Conservation (phyloP, 2,888 invertebrate species). For the Sericinus montela region DNA sequence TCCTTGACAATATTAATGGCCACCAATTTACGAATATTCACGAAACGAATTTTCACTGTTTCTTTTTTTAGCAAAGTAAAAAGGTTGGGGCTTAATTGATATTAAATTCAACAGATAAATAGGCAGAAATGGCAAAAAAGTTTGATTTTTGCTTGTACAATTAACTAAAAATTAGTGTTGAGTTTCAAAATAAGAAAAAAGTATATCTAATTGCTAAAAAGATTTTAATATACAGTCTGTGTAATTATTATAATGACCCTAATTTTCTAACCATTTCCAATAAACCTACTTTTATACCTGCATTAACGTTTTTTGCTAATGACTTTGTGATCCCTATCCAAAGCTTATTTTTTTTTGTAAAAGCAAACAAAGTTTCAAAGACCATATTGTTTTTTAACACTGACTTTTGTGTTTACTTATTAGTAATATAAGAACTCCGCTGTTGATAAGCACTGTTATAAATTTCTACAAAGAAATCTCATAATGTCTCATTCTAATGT, state of each 20-base stretch:
- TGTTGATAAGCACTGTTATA: not conserved
- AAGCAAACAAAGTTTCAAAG: conserved; percentile 22
- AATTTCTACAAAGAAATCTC: conserved; percentile 1
- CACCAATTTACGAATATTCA: too few species aligned
- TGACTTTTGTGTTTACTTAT: not conserved
- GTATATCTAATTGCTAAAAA: conserved; percentile 39
- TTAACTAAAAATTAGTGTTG: conserved; percentile 9
- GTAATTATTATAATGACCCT: conserved; percentile 72
- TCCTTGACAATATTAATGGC: too few species aligned
- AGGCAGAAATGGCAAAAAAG: too few species aligned
- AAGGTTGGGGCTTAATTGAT: too few species aligned
- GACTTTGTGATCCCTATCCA: conserved; percentile 31
- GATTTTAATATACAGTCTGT: conserved; percentile 49
- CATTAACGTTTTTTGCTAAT: conserved; percentile 59
- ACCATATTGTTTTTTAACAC: too few species aligned
- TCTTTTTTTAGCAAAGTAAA: too few species aligned
- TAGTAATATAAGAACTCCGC: not conserved
- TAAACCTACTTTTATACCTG: conserved; percentile 56
- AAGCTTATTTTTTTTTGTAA: conserved; percentile 29
- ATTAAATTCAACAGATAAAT: not conserved
- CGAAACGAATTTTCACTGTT: too few species aligned
- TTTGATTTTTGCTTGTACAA: conserved; percentile 1
- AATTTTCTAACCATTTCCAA: conserved; percentile 57
- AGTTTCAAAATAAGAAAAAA: conserved; percentile 25
- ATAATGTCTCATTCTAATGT: conserved; percentile 46